Evolutionary conservation across 1,140 invertebrate genomes (phyloP).

Genomic region (Drosophila grimshawi): DNA sequence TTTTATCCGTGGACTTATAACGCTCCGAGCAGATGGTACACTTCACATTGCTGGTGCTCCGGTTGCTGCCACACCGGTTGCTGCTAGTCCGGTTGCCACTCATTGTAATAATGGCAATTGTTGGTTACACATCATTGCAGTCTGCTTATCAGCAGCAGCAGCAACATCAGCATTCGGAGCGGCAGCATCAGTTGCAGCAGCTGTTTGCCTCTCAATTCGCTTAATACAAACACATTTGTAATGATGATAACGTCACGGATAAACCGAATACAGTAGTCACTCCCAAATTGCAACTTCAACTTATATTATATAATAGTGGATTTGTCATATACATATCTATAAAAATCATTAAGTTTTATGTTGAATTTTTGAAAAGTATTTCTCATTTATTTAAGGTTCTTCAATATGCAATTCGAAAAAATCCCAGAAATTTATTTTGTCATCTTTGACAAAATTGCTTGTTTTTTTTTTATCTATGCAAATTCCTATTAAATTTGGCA

Average conservation of each 20-base stretch:
- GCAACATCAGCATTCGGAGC: too few relatives aligned
- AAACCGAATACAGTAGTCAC: background rate
- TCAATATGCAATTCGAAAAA: too few relatives aligned
- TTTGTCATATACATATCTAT: too few relatives aligned
- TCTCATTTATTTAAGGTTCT: too few relatives aligned
- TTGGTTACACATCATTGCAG: background rate
- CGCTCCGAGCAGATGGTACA: conserved; percentile 64
- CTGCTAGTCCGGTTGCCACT: conserved; percentile 9
- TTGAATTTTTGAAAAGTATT: too few relatives aligned
- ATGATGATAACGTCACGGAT: background rate
- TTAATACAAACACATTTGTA: background rate
- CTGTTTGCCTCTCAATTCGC: background rate
- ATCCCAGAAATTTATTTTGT: too few relatives aligned
- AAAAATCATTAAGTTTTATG: too few relatives aligned
- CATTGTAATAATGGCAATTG: conserved; percentile 24
- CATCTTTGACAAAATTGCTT: too few relatives aligned
- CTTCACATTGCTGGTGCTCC: conserved; percentile 19
- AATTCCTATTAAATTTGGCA: too few relatives aligned
- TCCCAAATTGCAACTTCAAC: background rate
- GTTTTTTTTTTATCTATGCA: too few relatives aligned
- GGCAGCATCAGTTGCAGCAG: background rate
- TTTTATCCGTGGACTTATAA: conserved; percentile 41
- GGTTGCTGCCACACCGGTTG: background rate
- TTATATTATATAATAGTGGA: too few relatives aligned
- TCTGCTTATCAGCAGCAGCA: conserved; percentile 23